These are phyloP conservation scores for Sterna hirundo DNA, from an alignment of 2,113 vertebrate genomes.

Conservation along the genomic window DNA sequence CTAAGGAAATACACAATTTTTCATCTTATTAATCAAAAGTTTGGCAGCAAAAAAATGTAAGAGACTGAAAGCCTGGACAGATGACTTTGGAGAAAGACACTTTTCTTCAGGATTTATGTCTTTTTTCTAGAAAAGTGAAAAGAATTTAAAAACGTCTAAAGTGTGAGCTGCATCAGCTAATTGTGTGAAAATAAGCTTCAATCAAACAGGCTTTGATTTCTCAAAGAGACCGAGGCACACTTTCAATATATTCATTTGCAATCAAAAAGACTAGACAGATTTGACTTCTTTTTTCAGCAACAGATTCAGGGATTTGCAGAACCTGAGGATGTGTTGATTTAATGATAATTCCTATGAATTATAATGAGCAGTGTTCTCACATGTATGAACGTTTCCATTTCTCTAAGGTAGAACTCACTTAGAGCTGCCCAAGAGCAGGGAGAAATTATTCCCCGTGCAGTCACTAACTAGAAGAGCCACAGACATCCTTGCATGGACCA, in stretches of 20 bases:
- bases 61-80: not conserved
- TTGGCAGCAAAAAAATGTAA: not conserved
- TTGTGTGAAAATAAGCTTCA: slow-evolving; percentile 49
- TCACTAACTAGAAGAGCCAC: not conserved
- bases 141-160: not conserved
- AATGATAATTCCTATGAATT: not conserved
- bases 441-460: not conserved
- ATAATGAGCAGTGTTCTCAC: not conserved
- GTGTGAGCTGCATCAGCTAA: slow-evolving; percentile 26
- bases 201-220: slow-evolving; percentile 39
- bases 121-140: not conserved
- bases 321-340: not conserved
- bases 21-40: not conserved
- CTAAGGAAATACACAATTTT: not conserved
- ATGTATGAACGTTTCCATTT: not conserved
- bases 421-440: not conserved
- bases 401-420: not conserved
- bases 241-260: slow-evolving; percentile 25
- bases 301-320: not conserved
- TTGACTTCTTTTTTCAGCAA: not conserved
- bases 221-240: not conserved
- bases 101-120: not conserved
- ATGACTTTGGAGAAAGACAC: not conserved
- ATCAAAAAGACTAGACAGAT: slow-evolving; percentile 26
- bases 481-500: not conserved